Base-by-base conservation (phyloP, 2,113 vertebrate genomes). In the Pelvicachromis taeniatus region DNA sequence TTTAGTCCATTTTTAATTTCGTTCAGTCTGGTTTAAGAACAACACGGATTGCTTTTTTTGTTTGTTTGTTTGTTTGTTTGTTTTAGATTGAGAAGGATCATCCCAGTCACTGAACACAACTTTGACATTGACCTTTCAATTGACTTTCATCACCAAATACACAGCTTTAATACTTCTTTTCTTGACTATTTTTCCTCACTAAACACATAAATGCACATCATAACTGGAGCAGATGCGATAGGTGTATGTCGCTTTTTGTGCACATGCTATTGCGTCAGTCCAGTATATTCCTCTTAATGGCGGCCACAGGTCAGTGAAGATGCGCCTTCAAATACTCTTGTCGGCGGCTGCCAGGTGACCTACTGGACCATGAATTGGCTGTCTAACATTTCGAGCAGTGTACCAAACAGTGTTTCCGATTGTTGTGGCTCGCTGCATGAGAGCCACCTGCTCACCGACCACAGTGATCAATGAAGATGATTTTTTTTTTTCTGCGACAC, bases 381-480 rank as follows among this genome's bases (percentile, higher is more conserved):
- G 86, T 88, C 87, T 87, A 94, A 95, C 92, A 92, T 95, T 95
- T 93, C 89, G 86, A 92, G 81, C 91, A 53, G 89, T 79, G 83
- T 92, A 92, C 92, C 95, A 95, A 87, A 91, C 93, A 38, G 85
- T 93, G 92, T 95, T 96, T 95, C 94, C 95, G 94, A 89, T 96
- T 93, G 93, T 96, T 93, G 61, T 95, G 95, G 95, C 95, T 93
- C 95, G 90, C 92, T 94, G 91, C 90, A 90, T 94, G 95, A 85
- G 81, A 94, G 95, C 95, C 96, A 97, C 96, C 96, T 96, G 95
- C 97, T 96, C 95, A 90, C 95, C 96, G 93, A 96, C 95, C 95
- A 90, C 95, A 89, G 88, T 95, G 95, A 97, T 99, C 97, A 98
- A 99, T 99, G 97, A 96, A 95, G 96, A 97, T 96, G 94, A 93